Evolutionary conservation across 1,140 invertebrate species (phyloP), one percentile per base, ranked within the genome.

Genomic region (Neodiprion fabricii): DNA sequence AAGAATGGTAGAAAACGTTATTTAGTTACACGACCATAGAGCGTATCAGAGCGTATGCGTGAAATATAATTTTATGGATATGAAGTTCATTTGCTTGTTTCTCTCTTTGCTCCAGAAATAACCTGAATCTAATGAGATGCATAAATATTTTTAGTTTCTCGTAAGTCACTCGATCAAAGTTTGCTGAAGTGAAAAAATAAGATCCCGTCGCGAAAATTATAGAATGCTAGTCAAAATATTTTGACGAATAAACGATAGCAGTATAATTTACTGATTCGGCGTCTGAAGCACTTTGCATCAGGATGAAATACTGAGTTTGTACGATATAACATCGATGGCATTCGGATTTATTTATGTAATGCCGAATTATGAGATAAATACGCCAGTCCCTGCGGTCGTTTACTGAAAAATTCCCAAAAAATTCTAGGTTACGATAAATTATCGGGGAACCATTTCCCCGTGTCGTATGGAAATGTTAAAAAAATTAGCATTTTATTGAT

Each of bases 401-500:
- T 40, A 40, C 28, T 40, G 28, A 40, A 40, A 40, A 40, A 40
- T 40, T 40, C 28, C 49, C n/a, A 47, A n/a, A 47, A 71, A 49
- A 48, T 21, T 21, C 17, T 72, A 53, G 12, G 72, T 48, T 67
- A 74, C 72, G 72, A 68, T 23, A 40, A 53, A 53, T 74, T 69
- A 47, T 12, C 53, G 69, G 69, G 49, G 66, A 21, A 5, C 67
- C 9, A 10, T 47, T 49, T 71, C 47, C 17, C 40, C 70, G 9
- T 1, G 49, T 28, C n/a, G 67, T 72, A 73, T 80, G 85, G 86
- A 85, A 86, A 83, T 86, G 83, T 85, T 85, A 88, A 89, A 61
- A 61, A 87, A 89, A 89, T 89, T 89, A 89, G 87, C 87, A 87
- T 87, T 88, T 88, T 89, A 89, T 88, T 87, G 87, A 89, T 89